Evolutionary conservation across 53 echinoderm and acorn worm species (phyloP).

Genomic region (Hippasteria phrygiana): DNA sequence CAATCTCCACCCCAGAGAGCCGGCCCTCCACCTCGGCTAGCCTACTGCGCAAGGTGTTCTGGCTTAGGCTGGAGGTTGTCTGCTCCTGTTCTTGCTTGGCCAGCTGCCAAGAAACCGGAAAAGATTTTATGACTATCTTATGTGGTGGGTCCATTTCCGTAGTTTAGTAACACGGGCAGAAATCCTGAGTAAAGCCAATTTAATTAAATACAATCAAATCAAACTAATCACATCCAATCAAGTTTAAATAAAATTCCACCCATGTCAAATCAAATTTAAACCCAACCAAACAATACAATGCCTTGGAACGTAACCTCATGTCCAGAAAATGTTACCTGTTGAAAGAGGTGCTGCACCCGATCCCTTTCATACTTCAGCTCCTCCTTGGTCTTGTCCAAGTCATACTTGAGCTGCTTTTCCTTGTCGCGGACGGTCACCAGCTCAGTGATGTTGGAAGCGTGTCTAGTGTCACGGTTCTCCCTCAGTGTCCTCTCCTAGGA

Average conservation of each 20-base stretch:
- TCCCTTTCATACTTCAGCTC: conserved; percentile 84
- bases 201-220: no score
- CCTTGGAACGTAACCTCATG: no score
- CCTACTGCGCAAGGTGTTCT: conserved; percentile 86
- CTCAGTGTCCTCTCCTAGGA: conserved; percentile 83
- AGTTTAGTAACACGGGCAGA: no score
- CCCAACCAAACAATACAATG: no score
- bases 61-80: conserved; percentile 72
- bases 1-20: conserved; percentile 77
- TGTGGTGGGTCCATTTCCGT: no score
- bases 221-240: no score
- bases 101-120: conserved; percentile 56
- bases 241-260: no score
- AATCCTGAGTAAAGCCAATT: no score
- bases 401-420: conserved; percentile 90
- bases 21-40: conserved; percentile 85
- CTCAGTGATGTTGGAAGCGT: conserved; percentile 92
- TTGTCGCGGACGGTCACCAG: conserved; percentile 87
- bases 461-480: conserved; percentile 83
- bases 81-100: conserved; percentile 87
- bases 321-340: no score
- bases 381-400: conserved; percentile 82
- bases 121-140: no score
- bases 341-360: conserved; percentile 80
- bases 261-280: no score